phyloP scores from a whole-genome alignment of 2,888 invertebrate species.

The Thalpophila matura region DNA sequence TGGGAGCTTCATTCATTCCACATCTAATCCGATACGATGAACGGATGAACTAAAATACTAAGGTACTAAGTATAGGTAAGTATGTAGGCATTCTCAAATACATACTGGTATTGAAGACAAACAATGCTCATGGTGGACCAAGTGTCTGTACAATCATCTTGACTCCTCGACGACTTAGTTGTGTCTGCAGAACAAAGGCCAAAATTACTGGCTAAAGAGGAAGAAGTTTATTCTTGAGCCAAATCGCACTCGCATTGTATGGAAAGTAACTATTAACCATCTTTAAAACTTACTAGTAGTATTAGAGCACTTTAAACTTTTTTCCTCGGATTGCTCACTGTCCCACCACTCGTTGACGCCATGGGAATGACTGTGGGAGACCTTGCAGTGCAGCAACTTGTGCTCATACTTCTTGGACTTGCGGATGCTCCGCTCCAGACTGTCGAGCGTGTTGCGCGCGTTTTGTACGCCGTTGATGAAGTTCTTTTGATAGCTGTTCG shows the following conservation, averaged over 20 bases:
- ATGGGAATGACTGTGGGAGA: slow-evolving; percentile 75
- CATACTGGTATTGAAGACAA: slow-evolving; percentile 83
- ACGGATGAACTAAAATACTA: no score
- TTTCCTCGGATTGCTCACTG: slow-evolving; percentile 65
- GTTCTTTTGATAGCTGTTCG: slow-evolving; percentile 67
- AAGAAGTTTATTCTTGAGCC: no score
- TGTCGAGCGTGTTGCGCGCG: slow-evolving; percentile 74
- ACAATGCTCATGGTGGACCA: slow-evolving; percentile 90
- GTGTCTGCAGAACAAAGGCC: slow-evolving; percentile 28
- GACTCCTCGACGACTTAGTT: slow-evolving; percentile 66
- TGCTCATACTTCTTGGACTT: slow-evolving; percentile 80
- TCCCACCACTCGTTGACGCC: slow-evolving; percentile 71
- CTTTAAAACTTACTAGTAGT: slow-evolving; percentile 38
- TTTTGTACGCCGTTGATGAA: slow-evolving; percentile 77
- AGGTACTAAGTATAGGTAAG: no score
- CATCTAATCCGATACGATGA: no score
- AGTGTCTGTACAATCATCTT: slow-evolving; percentile 75
- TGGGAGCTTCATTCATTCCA: no score
- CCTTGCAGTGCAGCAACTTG: slow-evolving; percentile 73
- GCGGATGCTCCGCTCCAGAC: slow-evolving; percentile 76
- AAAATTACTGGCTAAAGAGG: not conserved
- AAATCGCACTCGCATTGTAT: no score
- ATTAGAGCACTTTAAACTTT: slow-evolving; percentile 53
- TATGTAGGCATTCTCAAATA: slow-evolving; percentile 10
- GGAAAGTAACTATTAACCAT: slow-evolving; percentile 34